Percentiles rank a stretch among this genome's conserved stretches.
These are phyloP conservation scores for Takifugu flavidus DNA, from an alignment of 2,113 vertebrate genomes.

Conservation along the genomic window DNA sequence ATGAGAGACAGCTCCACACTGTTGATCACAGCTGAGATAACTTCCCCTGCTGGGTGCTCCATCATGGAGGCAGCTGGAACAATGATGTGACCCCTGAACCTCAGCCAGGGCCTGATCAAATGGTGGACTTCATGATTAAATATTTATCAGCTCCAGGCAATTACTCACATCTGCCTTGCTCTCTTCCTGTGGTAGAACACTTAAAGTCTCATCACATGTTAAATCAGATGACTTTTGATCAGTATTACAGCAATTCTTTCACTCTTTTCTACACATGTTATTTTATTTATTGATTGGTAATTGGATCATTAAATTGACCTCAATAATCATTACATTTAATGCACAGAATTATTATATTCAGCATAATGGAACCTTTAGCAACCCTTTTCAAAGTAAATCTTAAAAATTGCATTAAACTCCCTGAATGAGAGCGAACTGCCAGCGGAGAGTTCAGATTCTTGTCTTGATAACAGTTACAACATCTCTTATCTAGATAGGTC, in stretches of 20 bases:
- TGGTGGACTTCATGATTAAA: constrained; percentile 56
- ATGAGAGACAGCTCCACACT: constrained; percentile 15
- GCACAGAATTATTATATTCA: no score
- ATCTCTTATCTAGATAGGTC: constrained; percentile 28
- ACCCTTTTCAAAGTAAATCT: no score
- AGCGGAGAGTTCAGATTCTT: constrained; percentile 13
- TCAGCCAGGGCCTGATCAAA: constrained; percentile 55
- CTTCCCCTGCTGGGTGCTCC: constrained; percentile 67
- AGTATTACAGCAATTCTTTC: no score
- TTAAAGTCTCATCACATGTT: no score
- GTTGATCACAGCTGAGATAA: constrained; percentile 70
- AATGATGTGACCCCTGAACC: constrained; percentile 64
- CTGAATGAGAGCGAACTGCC: neutral
- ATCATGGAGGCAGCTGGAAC: constrained; percentile 64
- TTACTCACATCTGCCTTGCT: constrained; percentile 41
- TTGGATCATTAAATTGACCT: no score
- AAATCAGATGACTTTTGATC: no score
- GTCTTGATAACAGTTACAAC: constrained; percentile 53
- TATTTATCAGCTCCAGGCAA: constrained; percentile 58
- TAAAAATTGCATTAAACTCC: no score
- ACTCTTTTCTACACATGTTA: no score
- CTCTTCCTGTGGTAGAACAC: constrained; percentile 3
- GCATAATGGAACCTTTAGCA: no score
- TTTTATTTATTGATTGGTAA: no score
- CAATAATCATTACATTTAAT: no score